Evolutionary conservation across 2,888 invertebrate species (phyloP).

Genomic region (Tribolium freemani): DNA sequence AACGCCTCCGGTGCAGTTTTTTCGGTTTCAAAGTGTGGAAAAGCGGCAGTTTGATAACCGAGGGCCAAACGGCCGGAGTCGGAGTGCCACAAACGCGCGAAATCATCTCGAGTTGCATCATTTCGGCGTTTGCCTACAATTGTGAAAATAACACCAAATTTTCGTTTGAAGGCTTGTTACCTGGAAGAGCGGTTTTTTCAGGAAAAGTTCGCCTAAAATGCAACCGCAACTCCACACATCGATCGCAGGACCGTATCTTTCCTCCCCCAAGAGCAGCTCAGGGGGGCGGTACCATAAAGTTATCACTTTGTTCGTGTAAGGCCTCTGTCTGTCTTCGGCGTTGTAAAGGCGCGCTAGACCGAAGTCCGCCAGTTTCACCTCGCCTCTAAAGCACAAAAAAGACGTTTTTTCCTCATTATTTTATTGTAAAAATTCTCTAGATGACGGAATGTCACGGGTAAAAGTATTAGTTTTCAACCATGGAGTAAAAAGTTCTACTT

Average conservation of each 20-base stretch:
- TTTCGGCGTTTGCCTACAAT: constrained; percentile 87
- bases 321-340: constrained; percentile 93
- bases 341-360: constrained; percentile 96
- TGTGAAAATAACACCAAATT: not conserved
- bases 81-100: constrained; percentile 96
- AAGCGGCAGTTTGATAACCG: constrained; percentile 92
- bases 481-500: too few relatives aligned
- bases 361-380: constrained; percentile 99
- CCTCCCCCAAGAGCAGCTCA: constrained; percentile 95
- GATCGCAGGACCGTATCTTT: constrained; percentile 96
- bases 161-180: constrained; percentile 66
- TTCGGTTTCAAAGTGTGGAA: constrained; percentile 94
- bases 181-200: constrained; percentile 95
- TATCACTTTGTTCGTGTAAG: constrained; percentile 99
- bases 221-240: constrained; percentile 99
- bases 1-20: constrained; percentile 87
- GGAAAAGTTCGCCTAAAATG: constrained; percentile 97
- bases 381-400: constrained; percentile 81
- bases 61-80: constrained; percentile 96
- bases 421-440: too few relatives aligned
- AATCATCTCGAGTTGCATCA: constrained; percentile 95
- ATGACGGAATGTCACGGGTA: too few relatives aligned
- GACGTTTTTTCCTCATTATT: too few relatives aligned
- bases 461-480: too few relatives aligned
- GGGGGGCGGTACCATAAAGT: constrained; percentile 99